Evolutionary conservation across 2,797 vertebrate species (phyloP).

Genomic region (Cossypha caffra): DNA sequence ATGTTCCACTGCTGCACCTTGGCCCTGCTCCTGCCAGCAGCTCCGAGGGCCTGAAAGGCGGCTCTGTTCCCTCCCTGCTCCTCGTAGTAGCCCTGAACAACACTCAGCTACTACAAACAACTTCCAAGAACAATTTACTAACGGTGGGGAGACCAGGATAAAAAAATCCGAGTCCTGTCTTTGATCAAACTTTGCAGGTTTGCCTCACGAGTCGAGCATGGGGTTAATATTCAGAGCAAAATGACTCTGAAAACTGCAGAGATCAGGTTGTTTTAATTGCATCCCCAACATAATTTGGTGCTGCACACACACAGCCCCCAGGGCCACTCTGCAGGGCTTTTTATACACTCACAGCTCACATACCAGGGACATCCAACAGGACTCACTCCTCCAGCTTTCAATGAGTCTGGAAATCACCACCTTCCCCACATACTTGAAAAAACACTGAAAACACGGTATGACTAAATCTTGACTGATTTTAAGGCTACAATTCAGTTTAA

Average conservation of each 20-base stretch:
- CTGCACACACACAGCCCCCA: not conserved
- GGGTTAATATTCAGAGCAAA: not conserved
- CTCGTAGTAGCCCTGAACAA: not conserved
- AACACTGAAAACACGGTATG: not conserved
- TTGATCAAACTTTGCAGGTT: not conserved
- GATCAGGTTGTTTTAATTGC: not conserved
- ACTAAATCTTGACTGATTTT: not conserved
- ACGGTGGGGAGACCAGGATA: not conserved
- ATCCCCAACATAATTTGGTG: not conserved
- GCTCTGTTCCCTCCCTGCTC: constrained; percentile 15
- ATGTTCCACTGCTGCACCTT: not conserved
- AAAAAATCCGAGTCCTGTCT: not conserved
- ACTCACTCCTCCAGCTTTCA: not conserved
- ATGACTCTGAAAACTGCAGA: rapidly evolving
- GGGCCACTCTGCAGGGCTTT: not conserved
- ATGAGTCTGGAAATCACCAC: not conserved
- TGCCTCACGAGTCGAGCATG: not conserved
- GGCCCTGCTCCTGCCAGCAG: not conserved
- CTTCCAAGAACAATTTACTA: not conserved
- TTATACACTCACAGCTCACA: not conserved
- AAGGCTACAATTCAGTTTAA: not conserved
- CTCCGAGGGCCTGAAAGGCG: not conserved
- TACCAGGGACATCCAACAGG: not conserved
- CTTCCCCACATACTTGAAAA: not conserved
- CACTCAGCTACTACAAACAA: not conserved